phyloP scores from a whole-genome alignment of 1,140 invertebrate genomes.

The Amphibalanus amphitrite region DNA sequence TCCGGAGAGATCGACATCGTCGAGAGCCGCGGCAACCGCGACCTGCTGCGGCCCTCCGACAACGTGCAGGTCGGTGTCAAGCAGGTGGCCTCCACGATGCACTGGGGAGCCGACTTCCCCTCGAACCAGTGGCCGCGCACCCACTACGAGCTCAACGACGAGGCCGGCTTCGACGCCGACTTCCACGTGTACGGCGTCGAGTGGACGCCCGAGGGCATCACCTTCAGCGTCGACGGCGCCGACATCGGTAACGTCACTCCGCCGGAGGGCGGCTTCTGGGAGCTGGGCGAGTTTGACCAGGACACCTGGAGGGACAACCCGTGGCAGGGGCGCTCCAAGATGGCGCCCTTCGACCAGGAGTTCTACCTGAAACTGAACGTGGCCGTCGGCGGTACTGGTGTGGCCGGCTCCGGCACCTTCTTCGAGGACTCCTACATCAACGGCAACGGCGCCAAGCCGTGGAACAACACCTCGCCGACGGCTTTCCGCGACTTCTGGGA shows the following conservation, averaged over 20 bases:
- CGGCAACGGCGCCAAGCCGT: conserved; percentile 51
- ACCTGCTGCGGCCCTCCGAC: too few relatives aligned
- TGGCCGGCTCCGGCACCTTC: conserved; percentile 30
- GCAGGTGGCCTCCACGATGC: conserved; percentile 37
- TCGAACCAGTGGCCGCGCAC: conserved; percentile 34
- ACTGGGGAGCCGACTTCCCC: conserved; percentile 39
- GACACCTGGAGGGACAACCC: conserved; percentile 24
- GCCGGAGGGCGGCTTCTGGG: conserved; percentile 23
- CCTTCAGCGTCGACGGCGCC: too few relatives aligned
- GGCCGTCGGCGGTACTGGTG: conserved; percentile 48
- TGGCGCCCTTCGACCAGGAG: conserved; percentile 57
- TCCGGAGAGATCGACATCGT: too few relatives aligned
- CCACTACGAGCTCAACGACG: conserved; percentile 26
- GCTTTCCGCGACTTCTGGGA: conserved; percentile 40
- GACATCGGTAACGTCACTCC: conserved; percentile 24
- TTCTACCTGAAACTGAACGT: conserved; percentile 54
- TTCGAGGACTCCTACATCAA: conserved; percentile 52
- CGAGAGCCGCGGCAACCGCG: conserved; percentile 30
- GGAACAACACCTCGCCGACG: conserved; percentile 37
- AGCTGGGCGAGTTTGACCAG: conserved; percentile 21
- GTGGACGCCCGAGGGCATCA: conserved; percentile 18
- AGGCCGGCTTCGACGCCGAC: conserved; percentile 20
- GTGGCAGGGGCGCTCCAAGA: conserved; percentile 24
- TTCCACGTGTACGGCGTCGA: conserved; percentile 25
- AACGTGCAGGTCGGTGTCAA: too few relatives aligned